Percentiles rank a stretch among this genome's conserved stretches.
Conservation (phyloP, 2,888 invertebrate genomes). For the Calameuta filiformis region DNA sequence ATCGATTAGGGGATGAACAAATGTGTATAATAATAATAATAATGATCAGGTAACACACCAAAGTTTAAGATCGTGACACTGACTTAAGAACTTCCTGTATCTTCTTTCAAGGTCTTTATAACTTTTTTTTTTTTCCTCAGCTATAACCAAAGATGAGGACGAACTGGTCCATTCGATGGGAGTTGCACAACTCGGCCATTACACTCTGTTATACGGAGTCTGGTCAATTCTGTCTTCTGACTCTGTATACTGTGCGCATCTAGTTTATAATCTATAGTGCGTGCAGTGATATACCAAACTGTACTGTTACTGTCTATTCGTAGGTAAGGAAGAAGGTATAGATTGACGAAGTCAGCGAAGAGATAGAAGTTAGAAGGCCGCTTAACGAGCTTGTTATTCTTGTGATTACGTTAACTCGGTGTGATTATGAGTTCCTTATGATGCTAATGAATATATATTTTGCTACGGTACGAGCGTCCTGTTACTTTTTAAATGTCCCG, state of each 20-base stretch:
- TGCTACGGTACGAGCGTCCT: not conserved
- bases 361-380: slow-evolving; percentile 28
- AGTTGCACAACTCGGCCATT: not conserved
- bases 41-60: not conserved
- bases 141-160: not conserved
- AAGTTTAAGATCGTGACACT: not conserved
- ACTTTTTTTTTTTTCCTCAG: not conserved
- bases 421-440: not conserved
- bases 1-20: not conserved
- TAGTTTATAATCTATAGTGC: not conserved
- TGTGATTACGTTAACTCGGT: slow-evolving; percentile 42
- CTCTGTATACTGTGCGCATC: not conserved
- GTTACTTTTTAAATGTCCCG: not conserved
- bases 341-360: not conserved
- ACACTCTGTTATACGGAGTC: not conserved
- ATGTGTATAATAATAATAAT: not conserved
- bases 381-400: slow-evolving; percentile 56
- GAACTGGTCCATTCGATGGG: not conserved
- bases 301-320: not conserved
- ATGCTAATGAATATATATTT: not conserved
- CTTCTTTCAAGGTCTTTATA: not conserved
- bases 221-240: not conserved
- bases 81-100: not conserved
- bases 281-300: not conserved
- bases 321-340: not conserved